phyloP scores from a whole-genome alignment of 2,797 vertebrate genomes.

The Scyliorhinus canicula region DNA sequence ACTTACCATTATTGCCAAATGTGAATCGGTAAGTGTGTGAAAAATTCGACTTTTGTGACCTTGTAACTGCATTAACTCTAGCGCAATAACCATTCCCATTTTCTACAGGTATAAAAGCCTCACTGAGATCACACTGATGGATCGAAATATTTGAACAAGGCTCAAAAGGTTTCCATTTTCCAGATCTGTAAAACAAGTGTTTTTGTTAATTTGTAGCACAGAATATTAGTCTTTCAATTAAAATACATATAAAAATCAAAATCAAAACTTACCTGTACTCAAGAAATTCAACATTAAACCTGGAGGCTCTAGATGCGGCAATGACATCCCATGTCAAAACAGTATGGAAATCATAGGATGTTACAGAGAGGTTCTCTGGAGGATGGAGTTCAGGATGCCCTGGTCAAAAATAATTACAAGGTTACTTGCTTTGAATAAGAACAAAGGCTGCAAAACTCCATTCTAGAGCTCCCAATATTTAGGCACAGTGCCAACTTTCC shows the following conservation, averaged over 20 bases:
- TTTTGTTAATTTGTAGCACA: background rate
- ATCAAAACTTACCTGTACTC: background rate
- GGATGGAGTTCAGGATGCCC: background rate
- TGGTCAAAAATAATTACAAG: background rate
- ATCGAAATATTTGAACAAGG: constrained; percentile 13
- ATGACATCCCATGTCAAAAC: background rate
- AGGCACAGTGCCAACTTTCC: background rate
- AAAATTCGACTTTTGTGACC: background rate
- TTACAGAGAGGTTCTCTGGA: constrained; percentile 2
- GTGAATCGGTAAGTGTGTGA: background rate
- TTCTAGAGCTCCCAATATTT: background rate
- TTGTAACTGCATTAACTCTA: background rate
- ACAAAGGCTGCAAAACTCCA: background rate
- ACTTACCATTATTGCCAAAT: constrained; percentile 3
- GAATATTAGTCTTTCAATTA: background rate
- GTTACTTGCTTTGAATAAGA: background rate
- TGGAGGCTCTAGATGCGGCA: background rate
- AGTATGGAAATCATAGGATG: background rate
- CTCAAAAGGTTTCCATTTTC: background rate
- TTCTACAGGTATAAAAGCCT: background rate
- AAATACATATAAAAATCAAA: background rate
- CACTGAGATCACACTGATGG: constrained; percentile 21
- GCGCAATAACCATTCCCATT: background rate
- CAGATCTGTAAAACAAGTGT: background rate
- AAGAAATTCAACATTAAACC: background rate